Evolutionary conservation across 1,140 invertebrate genomes (phyloP), one percentile per base, ranked within the genome.

Genomic region (Cataglyphis hispanica): DNA sequence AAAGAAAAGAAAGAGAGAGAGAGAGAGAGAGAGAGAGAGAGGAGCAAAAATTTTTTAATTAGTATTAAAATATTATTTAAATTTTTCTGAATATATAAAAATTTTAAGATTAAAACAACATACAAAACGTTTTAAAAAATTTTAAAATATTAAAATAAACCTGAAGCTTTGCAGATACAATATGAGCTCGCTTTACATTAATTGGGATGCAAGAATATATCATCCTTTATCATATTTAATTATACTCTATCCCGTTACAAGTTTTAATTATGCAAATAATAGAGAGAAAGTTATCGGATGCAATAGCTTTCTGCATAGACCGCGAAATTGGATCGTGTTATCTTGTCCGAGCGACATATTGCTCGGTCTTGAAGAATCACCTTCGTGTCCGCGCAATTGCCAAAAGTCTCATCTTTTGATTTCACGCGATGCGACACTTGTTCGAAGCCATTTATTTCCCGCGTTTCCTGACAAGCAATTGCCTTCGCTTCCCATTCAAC

Each of bases 331-430:
- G 50, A 72, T 60, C 11, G 46, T 46, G 11, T 81, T 40, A 81
- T 81, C 78, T 22, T 66, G 11, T 4, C n/a, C 11, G 53, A 16
- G 6, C 37, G 66, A 81, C 37, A 58, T 19, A 13, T 34, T 31
- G 75, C 27, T 11, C 60, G 27, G 13, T 78, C 76, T 66, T 81
- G 66, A 81, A 43, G 78, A 58, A 81, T 81, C 25, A 72, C 66
- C 78, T 31, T 8, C 22, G 64, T 43, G 64, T 81, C 78, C 66
- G 40, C 66, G 40, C 78, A 72, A 81, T 81, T 72, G 78, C 66
- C 50, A 31, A 81, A 81, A 81, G 66, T 81, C 37, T 66, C n/a
- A 43, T 50, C 78, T 81, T 81, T 81, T 70, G 78, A 81, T 81
- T 81, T 81, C 50, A 37, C 78, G 13, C 66, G 25, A 58, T 34